These are phyloP conservation scores for Aphis craccivora DNA, from an alignment of 1,140 invertebrate genomes.

Conservation along the genomic window DNA sequence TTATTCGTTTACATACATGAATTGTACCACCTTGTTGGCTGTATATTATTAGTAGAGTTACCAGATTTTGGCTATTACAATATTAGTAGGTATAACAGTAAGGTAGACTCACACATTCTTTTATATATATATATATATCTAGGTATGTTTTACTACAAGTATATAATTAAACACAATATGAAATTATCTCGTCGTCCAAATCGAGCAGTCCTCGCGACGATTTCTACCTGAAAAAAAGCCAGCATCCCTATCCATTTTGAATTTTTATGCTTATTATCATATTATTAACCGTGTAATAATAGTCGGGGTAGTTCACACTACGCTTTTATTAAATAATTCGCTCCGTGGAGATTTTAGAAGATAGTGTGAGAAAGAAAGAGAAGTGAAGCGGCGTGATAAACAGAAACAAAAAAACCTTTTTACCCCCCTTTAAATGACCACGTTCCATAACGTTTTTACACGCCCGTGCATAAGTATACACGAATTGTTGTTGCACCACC, in stretches of 20 bases:
- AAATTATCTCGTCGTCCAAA: background rate
- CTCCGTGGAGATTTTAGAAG: background rate
- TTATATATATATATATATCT: background rate
- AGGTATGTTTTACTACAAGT: background rate
- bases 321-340: background rate
- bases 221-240: background rate
- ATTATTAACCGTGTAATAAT: background rate
- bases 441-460: constrained; percentile 15
- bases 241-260: background rate
- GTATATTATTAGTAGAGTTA: background rate
- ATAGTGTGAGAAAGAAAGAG: background rate
- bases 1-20: background rate
- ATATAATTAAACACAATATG: background rate
- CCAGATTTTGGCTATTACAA: too few relatives aligned
- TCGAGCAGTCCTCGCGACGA: background rate
- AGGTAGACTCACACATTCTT: background rate
- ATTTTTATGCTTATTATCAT: background rate
- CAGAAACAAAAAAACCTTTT: constrained; percentile 39
- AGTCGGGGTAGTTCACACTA: background rate
- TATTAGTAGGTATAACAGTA: background rate
- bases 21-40: background rate
- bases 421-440: background rate
- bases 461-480: background rate
- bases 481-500: background rate
- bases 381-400: background rate